A percentile compares a stretch with the other conserved stretches of the same genome.
phyloP scores from a whole-genome alignment of 2,888 invertebrate genomes.

The Panzeria rudis region DNA sequence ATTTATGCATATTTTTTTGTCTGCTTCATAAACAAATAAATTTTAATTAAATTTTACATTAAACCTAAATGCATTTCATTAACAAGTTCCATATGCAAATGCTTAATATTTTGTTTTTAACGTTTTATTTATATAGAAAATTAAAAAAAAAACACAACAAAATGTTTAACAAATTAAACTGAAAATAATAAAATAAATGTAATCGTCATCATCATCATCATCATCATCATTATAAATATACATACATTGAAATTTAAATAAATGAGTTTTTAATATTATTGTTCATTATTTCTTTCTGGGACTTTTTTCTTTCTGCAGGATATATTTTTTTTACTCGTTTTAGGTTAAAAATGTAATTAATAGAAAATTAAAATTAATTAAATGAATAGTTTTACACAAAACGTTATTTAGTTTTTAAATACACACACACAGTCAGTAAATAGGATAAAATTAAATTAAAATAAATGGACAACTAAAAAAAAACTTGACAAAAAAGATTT shows the following conservation, averaged over 20 bases:
- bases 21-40: conserved; percentile 62
- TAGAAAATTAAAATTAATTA: conserved; percentile 64
- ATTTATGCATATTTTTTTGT: conserved; percentile 44
- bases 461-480: conserved; percentile 24
- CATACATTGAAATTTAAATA: conserved; percentile 45
- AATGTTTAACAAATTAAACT: conserved; percentile 46
- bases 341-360: conserved; percentile 55
- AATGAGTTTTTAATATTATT: conserved; percentile 50
- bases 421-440: conserved; percentile 44
- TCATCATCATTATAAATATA: conserved; percentile 34
- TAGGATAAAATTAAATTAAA: conserved; percentile 38
- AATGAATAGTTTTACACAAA: conserved; percentile 57
- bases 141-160: conserved; percentile 14
- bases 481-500: background rate
- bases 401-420: conserved; percentile 38
- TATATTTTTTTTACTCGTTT: conserved; percentile 31
- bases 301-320: conserved; percentile 29
- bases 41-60: conserved; percentile 68
- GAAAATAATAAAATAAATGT: conserved; percentile 38
- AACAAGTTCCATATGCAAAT: conserved; percentile 67
- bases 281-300: conserved; percentile 14
- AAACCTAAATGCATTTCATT: conserved; percentile 72
- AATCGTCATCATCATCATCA: conserved; percentile 34
- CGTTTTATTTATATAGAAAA: conserved; percentile 42
- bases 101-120: conserved; percentile 27